Evolutionary conservation across 2,888 invertebrate species (phyloP), one percentile per base, ranked within the genome.

Genomic region (Polyommatus icarus): DNA sequence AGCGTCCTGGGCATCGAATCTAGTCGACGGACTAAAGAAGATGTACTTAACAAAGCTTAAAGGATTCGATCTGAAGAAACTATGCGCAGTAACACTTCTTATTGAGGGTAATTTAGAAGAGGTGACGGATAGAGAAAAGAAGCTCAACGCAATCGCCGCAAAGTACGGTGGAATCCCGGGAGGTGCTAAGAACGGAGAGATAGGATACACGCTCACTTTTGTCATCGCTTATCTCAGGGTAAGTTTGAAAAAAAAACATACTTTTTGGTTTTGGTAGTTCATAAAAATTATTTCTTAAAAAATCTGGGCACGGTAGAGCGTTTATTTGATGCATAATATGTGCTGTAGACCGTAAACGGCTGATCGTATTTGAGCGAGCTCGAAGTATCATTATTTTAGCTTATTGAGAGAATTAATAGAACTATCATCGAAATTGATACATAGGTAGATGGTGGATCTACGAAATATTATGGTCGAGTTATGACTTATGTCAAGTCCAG

Each of bases 181-280:
- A 0, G 99, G 99, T 0, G 97, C 98, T 71, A 96, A 96, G 77
- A 99, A 99, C 86, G 99, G 99, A 0, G 97, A 98, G 88, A 95
- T 98, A 61, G 99, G 99, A 3, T 99, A 99, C 87, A 97, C 98
- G 85, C 94, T 99, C 72, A 99, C 99, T 0, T 99, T 99, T 88
- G 98, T 99, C 79, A 99, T 99, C 82, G 99, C 99, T 12, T 99
- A 99, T 88, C 96, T 99, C 71, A 95, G 99, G 91, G 98, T 98
- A 87, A 95, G 88, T 85, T 29, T 29, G 8, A 24, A 24, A 61
- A 15, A 50, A 46, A 36, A 36, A 8, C 50, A 12, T 15, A 12
- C 50, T 50, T 50, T 50, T 40, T 40, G 8, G 10, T 40, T 40
- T 36, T 36, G 7, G 36, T 7, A 8, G 36, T 36, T 2, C 8